Evolutionary conservation across 2,888 invertebrate genomes (phyloP).

Genomic region (Cephus nigrinus): DNA sequence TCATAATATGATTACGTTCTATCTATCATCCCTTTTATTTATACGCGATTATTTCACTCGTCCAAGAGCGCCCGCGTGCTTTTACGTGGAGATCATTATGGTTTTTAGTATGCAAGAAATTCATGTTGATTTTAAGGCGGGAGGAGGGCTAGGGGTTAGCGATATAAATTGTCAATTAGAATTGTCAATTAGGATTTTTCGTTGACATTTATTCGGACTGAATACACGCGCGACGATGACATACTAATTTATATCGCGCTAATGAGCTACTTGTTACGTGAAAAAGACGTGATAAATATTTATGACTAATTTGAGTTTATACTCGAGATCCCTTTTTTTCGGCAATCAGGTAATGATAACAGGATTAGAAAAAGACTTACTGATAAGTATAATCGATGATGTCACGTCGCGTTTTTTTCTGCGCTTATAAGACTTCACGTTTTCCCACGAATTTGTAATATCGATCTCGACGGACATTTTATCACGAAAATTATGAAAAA

Average conservation of each 20-base stretch:
- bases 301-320: neutral
- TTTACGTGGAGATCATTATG: neutral
- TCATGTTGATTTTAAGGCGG: neutral
- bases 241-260: neutral
- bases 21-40: slow-evolving; percentile 37
- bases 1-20: slow-evolving; percentile 60
- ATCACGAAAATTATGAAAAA: neutral
- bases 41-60: slow-evolving; percentile 20
- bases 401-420: neutral
- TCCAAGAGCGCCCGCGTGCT: neutral
- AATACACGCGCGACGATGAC: neutral
- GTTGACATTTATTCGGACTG: neutral
- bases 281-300: neutral
- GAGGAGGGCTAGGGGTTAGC: neutral
- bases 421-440: neutral
- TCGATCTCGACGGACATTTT: neutral
- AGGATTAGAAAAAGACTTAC: neutral
- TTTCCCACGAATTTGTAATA: neutral
- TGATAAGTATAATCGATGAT: neutral
- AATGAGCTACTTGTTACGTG: neutral
- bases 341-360: neutral
- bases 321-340: too few relatives aligned
- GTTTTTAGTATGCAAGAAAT: neutral
- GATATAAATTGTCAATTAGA: neutral
- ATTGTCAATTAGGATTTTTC: neutral